A percentile compares a stretch with the other conserved stretches of the same genome.
Evolutionary conservation across 2,888 invertebrate genomes (phyloP).

Genomic region (Stenurella melanura): DNA sequence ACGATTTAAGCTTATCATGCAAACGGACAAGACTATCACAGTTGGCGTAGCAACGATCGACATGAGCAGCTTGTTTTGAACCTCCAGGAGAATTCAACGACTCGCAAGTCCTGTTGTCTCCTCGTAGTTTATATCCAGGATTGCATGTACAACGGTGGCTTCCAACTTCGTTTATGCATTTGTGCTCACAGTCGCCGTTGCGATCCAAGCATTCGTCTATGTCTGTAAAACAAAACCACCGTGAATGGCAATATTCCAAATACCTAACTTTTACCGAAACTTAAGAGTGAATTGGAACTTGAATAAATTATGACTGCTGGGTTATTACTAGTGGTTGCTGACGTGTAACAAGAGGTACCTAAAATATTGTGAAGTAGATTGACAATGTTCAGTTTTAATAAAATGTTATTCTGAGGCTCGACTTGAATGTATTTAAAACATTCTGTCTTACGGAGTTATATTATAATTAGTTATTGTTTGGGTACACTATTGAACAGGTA

Average conservation of each 20-base stretch:
- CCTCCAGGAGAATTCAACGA: conserved; percentile 50
- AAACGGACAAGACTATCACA: conserved; percentile 79
- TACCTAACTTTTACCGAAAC: background rate
- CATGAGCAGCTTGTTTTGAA: conserved; percentile 42
- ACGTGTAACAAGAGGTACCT: no score
- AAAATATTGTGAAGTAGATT: no score
- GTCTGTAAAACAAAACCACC: conserved; percentile 70
- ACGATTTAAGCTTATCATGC: conserved; percentile 75
- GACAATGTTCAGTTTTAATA: no score
- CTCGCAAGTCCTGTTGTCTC: conserved; percentile 78
- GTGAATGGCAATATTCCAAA: conserved; percentile 24
- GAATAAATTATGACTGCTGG: background rate
- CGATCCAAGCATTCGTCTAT: conserved; percentile 76
- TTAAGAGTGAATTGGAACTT: background rate
- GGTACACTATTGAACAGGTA: no score
- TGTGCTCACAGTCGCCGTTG: conserved; percentile 80
- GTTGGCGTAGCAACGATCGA: conserved; percentile 78
- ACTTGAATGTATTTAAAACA: no score
- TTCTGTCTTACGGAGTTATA: no score
- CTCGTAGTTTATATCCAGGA: conserved; percentile 75
- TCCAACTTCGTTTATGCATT: conserved; percentile 79
- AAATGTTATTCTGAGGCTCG: no score
- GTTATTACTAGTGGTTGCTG: no score
- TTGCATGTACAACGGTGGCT: conserved; percentile 78
- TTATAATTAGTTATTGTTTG: no score